Percentiles rank a stretch among this genome's conserved stretches.
These are phyloP conservation scores for Crotalus helleri DNA, from an alignment of 2,113 vertebrate species.

Conservation along the genomic window DNA sequence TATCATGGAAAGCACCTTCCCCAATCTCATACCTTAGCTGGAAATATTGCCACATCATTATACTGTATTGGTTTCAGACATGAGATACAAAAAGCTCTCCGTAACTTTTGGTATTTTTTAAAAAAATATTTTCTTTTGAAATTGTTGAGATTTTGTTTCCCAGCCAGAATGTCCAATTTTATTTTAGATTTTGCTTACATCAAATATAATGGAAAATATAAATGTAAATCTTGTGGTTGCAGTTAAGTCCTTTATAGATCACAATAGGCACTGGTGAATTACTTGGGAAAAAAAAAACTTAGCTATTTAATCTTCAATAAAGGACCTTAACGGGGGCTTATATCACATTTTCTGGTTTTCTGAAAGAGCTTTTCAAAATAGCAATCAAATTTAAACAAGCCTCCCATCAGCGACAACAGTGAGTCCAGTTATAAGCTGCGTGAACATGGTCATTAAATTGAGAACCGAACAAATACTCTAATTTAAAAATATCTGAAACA, in stretches of 20 bases:
- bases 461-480: background rate
- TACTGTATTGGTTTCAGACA: background rate
- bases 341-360: background rate
- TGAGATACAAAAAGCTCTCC: background rate
- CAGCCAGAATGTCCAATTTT: background rate
- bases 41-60: background rate
- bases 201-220: background rate
- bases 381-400: slow-evolving; percentile 55
- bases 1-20: background rate
- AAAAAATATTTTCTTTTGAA: background rate
- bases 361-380: slow-evolving; percentile 41
- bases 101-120: background rate
- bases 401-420: slow-evolving; percentile 21
- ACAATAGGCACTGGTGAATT: background rate
- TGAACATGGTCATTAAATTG: background rate
- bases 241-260: background rate
- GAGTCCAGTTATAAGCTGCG: slow-evolving; percentile 20
- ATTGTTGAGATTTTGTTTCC: background rate
- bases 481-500: background rate
- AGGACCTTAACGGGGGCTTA: background rate
- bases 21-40: background rate
- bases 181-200: background rate
- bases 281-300: background rate
- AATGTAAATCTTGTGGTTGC: background rate
- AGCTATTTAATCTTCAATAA: slow-evolving; percentile 3